Percentiles rank a stretch among this genome's conserved stretches.
These are phyloP conservation scores for Megaptera novaeangliae DNA, from an alignment of 2,113 vertebrate species.

Conservation along the genomic window DNA sequence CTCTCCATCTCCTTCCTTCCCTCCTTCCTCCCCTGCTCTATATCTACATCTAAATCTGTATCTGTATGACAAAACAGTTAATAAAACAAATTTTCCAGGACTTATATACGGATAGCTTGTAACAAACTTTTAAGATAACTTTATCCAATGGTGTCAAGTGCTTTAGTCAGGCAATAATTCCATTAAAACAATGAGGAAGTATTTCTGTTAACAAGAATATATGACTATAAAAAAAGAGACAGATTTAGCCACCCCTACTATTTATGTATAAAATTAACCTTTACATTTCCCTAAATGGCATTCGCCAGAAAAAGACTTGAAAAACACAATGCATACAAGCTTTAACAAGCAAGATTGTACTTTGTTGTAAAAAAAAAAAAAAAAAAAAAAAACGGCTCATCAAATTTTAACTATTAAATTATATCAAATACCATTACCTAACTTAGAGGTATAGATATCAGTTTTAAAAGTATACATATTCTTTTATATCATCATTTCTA, in stretches of 20 bases:
- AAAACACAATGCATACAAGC: not conserved
- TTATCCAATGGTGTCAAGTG: not conserved
- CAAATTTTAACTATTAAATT: not conserved
- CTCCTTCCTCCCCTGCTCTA: not conserved
- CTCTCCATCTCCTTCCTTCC: not conserved
- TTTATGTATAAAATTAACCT: not conserved
- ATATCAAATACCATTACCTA: not conserved
- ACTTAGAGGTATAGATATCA: not conserved
- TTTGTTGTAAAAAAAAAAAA: not conserved
- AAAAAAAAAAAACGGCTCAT: not conserved
- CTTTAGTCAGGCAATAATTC: not conserved
- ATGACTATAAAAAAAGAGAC: not conserved
- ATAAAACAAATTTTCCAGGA: not conserved
- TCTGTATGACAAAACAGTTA: not conserved
- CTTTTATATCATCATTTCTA: not conserved
- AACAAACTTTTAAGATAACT: not conserved
- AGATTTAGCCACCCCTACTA: not conserved
- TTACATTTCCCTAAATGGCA: not conserved
- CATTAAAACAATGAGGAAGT: slow-evolving; percentile 15
- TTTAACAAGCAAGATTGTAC: not conserved
- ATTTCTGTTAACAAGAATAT: not conserved
- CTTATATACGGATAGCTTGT: not conserved
- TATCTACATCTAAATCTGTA: not conserved
- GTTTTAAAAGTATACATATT: not conserved
- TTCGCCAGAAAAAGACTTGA: not conserved